Conservation (phyloP, 2,888 invertebrate genomes). For the Cyaniris semiargus region DNA sequence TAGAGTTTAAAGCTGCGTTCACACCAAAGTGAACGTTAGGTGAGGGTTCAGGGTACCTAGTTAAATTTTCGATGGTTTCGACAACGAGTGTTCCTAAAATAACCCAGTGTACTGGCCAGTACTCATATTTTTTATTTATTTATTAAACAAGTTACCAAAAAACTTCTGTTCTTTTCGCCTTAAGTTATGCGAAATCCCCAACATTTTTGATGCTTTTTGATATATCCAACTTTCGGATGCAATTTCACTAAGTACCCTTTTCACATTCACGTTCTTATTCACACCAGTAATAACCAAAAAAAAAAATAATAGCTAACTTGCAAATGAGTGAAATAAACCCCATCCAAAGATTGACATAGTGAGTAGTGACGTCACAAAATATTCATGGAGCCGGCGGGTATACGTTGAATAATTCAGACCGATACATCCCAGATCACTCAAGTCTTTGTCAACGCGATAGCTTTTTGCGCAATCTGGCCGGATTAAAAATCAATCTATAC, state of each 20-base stretch:
- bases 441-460: constrained; percentile 14
- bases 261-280: too few relatives aligned
- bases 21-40: neutral
- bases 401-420: neutral
- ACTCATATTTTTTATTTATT: too few relatives aligned
- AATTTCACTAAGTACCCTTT: too few relatives aligned
- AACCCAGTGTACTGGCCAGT: too few relatives aligned
- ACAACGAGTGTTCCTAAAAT: too few relatives aligned
- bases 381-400: neutral
- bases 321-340: neutral
- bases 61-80: neutral
- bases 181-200: too few relatives aligned
- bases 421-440: constrained; percentile 14
- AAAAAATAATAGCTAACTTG: neutral
- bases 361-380: constrained; percentile 4
- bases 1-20: neutral
- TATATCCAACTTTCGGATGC: too few relatives aligned
- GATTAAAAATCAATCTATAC: neutral
- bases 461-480: neutral
- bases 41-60: neutral
- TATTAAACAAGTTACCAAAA: too few relatives aligned
- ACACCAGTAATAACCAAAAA: neutral
- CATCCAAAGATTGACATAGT: constrained; percentile 1
- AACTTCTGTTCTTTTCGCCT: too few relatives aligned
- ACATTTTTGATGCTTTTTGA: too few relatives aligned